Percentiles rank a stretch among this genome's conserved stretches.
These are phyloP conservation scores for Luperina testacea DNA, from an alignment of 2,888 invertebrate genomes.

Conservation along the genomic window DNA sequence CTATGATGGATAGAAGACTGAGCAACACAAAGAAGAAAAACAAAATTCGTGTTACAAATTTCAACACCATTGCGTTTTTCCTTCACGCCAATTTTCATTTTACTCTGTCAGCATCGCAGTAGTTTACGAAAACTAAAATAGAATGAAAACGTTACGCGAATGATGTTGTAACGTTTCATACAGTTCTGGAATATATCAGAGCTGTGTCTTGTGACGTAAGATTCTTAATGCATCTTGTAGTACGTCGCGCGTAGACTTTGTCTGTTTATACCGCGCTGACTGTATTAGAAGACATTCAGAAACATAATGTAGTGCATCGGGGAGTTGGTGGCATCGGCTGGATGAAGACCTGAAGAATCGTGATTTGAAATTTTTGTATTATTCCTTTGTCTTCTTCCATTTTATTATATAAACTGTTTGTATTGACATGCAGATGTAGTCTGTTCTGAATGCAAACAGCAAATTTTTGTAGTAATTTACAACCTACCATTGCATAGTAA, in stretches of 20 bases:
- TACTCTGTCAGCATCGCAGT: conserved; percentile 12
- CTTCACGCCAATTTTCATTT: conserved; percentile 21
- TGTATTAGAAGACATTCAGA: conserved; percentile 75
- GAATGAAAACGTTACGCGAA: conserved; percentile 41
- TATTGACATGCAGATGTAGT: not conserved
- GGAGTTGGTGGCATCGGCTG: conserved; percentile 15
- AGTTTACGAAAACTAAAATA: conserved; percentile 49
- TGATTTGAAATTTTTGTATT: not conserved
- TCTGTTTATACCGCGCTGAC: conserved; percentile 48
- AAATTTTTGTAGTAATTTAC: conserved; percentile 17
- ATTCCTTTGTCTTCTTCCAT: conserved; percentile 6
- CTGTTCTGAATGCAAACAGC: conserved; percentile 7
- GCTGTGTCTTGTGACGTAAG: conserved; percentile 72
- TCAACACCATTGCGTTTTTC: conserved; percentile 1
- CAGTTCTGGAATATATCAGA: conserved; percentile 58
- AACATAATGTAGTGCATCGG: conserved; percentile 67
- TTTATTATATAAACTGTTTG: conserved; percentile 12
- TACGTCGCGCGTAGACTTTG: conserved; percentile 72
- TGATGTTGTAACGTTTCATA: conserved; percentile 52
- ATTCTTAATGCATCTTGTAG: conserved; percentile 86
- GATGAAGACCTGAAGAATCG: conserved; percentile 37
- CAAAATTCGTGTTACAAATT: conserved; percentile 30
- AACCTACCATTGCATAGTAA: conserved; percentile 15
- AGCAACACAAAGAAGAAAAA: conserved; percentile 26
- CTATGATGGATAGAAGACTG: not conserved